phyloP scores from a whole-genome alignment of 2,113 vertebrate species.

The Myrmecophaga tridactyla region DNA sequence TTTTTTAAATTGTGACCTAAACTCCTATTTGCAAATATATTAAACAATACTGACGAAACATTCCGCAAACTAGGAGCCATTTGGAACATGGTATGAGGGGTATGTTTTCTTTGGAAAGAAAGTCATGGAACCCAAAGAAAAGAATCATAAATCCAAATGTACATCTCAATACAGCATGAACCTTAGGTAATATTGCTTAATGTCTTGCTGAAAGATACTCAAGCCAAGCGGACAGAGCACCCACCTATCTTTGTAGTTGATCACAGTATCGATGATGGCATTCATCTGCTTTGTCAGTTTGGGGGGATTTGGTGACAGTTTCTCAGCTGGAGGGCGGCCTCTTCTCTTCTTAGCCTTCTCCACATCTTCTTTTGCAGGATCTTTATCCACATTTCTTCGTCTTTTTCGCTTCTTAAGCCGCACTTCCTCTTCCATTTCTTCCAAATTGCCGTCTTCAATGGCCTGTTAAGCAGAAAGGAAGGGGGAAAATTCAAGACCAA shows the following conservation, averaged over 20 bases:
- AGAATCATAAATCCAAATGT: accelerated
- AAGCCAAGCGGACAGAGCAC: background rate
- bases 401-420: slow-evolving; percentile 97
- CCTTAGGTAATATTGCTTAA: accelerated
- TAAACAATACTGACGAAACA: background rate
- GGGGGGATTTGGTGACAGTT: slow-evolving; percentile 94
- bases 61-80: background rate
- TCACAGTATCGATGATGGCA: slow-evolving; percentile 95
- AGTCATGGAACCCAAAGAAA: background rate
- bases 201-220: accelerated
- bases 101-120: background rate
- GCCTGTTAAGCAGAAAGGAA: slow-evolving; percentile 84
- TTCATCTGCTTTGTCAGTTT: slow-evolving; percentile 98
- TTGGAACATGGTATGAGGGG: background rate
- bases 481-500: slow-evolving; percentile 58
- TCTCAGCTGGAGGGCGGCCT: slow-evolving; percentile 96
- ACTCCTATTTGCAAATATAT: background rate
- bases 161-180: background rate
- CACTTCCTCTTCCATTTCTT: slow-evolving; percentile 99
- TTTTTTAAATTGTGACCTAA: background rate
- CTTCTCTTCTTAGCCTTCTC: slow-evolving; percentile 95
- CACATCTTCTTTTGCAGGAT: slow-evolving; percentile 89
- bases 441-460: slow-evolving; percentile 98
- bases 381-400: slow-evolving; percentile 93
- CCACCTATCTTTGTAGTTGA: slow-evolving; percentile 98